Percentiles rank a stretch among this genome's conserved stretches.
Conservation (phyloP, 2,113 vertebrate genomes). For the Genyomyrus donnyi region DNA sequence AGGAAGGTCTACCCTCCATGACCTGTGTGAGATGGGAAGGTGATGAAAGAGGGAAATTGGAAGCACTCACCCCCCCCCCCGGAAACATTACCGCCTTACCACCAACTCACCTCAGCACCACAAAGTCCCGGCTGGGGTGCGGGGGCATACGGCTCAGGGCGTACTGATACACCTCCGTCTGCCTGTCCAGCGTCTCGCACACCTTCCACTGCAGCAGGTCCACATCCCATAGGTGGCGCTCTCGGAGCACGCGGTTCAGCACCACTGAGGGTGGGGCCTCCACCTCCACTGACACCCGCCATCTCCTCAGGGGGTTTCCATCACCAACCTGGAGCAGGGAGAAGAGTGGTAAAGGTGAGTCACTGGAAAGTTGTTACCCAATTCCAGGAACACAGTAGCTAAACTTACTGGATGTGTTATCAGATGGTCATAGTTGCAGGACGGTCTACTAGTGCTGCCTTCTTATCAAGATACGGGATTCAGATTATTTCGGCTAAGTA, state of each 20-base stretch:
- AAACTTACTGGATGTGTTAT: not conserved
- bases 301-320: slow-evolving; percentile 79
- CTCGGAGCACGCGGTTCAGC: slow-evolving; percentile 83
- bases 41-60: not conserved
- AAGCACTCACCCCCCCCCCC: not conserved
- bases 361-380: not conserved
- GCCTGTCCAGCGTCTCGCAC: slow-evolving; percentile 81
- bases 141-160: slow-evolving; percentile 89
- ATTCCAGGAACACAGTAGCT: not conserved
- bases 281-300: slow-evolving; percentile 87
- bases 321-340: slow-evolving; percentile 73
- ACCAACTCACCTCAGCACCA: slow-evolving; percentile 77
- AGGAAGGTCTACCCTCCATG: slow-evolving; percentile 87
- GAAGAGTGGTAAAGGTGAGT: not conserved
- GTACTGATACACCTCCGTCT: slow-evolving; percentile 90
- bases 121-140: slow-evolving; percentile 84
- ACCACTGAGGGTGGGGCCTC: slow-evolving; percentile 90
- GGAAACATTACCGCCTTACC: not conserved
- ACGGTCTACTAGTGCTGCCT: not conserved
- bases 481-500: not conserved
- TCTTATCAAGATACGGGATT: not conserved
- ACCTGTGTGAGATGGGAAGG: slow-evolving; percentile 56
- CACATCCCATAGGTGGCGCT: slow-evolving; percentile 93
- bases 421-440: not conserved
- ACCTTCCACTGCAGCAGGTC: slow-evolving; percentile 94